phyloP scores from a whole-genome alignment of 2,797 vertebrate species.

The Moxostoma hubbsi region DNA sequence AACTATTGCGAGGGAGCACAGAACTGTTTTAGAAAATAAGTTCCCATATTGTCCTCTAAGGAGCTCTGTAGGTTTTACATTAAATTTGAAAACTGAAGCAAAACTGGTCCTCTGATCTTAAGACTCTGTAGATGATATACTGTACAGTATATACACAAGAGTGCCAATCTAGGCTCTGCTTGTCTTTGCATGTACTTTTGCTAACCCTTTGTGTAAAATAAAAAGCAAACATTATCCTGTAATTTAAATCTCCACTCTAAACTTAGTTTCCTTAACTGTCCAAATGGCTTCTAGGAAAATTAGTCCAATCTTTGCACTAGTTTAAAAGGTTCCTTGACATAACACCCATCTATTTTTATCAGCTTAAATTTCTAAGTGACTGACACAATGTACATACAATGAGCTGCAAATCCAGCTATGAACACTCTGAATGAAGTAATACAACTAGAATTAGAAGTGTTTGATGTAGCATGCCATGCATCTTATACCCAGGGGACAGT shows the following conservation, averaged over 20 bases:
- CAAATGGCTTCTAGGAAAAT: constrained; percentile 20
- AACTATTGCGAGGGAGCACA: too few species aligned
- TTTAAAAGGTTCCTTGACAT: constrained; percentile 9
- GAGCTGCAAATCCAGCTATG: background rate
- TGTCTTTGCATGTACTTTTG: background rate
- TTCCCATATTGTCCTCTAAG: too few species aligned
- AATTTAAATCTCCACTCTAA: background rate
- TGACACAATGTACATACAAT: constrained; percentile 17
- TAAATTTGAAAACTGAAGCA: too few species aligned
- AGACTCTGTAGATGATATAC: too few species aligned
- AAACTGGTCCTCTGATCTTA: background rate
- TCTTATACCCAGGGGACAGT: constrained; percentile 29
- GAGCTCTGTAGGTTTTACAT: too few species aligned
- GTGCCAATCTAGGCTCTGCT: background rate
- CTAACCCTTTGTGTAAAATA: background rate
- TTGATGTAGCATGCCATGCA: constrained; percentile 46
- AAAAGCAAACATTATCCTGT: background rate
- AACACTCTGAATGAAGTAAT: background rate
- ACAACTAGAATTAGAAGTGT: constrained; percentile 15
- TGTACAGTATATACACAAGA: background rate
- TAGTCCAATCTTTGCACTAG: constrained; percentile 12
- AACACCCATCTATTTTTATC: constrained; percentile 24
- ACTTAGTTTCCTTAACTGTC: background rate
- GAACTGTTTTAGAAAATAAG: too few species aligned
- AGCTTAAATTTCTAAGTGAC: constrained; percentile 10